These are phyloP conservation scores for Nycticryphes semicollaris DNA, from an alignment of 2,113 vertebrate genomes.

Conservation along the genomic window DNA sequence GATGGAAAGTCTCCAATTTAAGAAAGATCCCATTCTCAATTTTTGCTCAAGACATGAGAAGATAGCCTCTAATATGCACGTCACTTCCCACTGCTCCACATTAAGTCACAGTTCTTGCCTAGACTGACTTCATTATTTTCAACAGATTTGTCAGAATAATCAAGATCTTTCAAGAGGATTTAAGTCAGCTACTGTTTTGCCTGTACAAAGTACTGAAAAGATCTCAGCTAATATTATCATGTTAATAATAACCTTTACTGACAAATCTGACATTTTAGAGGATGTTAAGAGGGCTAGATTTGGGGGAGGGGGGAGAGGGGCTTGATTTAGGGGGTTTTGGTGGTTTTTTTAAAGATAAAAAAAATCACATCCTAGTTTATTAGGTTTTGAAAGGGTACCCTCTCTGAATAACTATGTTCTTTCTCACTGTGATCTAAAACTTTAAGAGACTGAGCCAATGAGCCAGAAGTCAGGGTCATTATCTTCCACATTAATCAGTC, in stretches of 20 bases:
- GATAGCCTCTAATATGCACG: not conserved
- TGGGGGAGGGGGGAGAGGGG: too few relatives aligned
- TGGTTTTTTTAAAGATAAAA: not conserved
- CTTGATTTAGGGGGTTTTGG: not conserved
- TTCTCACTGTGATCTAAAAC: constrained; percentile 25
- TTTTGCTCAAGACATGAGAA: not conserved
- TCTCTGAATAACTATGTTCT: not conserved
- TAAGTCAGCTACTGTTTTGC: not conserved
- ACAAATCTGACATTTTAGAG: not conserved
- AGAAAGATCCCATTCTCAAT: not conserved
- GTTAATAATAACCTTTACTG: not conserved
- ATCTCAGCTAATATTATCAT: not conserved
- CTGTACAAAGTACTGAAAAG: not conserved
- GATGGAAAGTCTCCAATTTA: not conserved
- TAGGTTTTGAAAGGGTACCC: not conserved
- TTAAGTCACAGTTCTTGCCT: not conserved
- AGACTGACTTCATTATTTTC: not conserved
- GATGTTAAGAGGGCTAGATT: not conserved
- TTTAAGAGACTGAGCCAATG: constrained; percentile 49
- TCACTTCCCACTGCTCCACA: not conserved
- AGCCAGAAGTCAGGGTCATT: constrained; percentile 52
- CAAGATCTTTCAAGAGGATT: not conserved
- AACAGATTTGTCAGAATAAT: not conserved
- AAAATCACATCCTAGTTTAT: not conserved
- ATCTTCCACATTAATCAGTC: constrained; percentile 42